Base-by-base conservation (phyloP, 1,140 invertebrate genomes). In the Solen grandis region DNA sequence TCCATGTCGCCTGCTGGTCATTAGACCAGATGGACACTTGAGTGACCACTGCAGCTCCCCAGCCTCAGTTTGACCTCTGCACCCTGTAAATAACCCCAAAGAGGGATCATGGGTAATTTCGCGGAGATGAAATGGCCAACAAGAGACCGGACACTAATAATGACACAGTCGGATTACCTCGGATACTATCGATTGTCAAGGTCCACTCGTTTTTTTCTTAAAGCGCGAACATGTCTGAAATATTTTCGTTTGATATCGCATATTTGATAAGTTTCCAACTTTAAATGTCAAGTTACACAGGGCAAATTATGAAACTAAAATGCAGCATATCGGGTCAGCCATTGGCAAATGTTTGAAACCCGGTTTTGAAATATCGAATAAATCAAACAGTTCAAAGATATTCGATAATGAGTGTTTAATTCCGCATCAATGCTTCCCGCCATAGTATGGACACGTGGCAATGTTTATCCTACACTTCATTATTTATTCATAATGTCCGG, bases 1-100 rank as follows among this genome's bases (percentile, higher is more conserved):
- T 55, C 46, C 50, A n/a, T 35, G 54, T 52, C 65, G 38, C 36
- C 33, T 76, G 74, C 50, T 60, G 74, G 35, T 33, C 54, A 52
- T 65, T 63, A 46, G 35, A 63, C 14, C 74, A 76, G 74, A 76
- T 76, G 74, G 74, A 76, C 74, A 76, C 60, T 65, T 54, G 62
- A 46, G 60, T 54, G 41, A 55, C 59, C 74, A 76, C 74, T 27
- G 62, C 22, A 50, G 46, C 38, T 66, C 33, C 33, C 62, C 59
- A 50, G 33, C 65, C n/a, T 76, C 29, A 29, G n/a, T 52, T 46
- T 76, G 62, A 76, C 74, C 74, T 50, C 60, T 65, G 62, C 65
- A n/a, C 74, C n/a, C 41, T n/a, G 19, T 46, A 66, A 76, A 76
- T 46, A 38, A 33, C 59, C 50, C 50, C 74, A 25, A 0, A 13